phyloP scores from a whole-genome alignment of 2,797 vertebrate species.

The Arctocebus calabarensis region DNA sequence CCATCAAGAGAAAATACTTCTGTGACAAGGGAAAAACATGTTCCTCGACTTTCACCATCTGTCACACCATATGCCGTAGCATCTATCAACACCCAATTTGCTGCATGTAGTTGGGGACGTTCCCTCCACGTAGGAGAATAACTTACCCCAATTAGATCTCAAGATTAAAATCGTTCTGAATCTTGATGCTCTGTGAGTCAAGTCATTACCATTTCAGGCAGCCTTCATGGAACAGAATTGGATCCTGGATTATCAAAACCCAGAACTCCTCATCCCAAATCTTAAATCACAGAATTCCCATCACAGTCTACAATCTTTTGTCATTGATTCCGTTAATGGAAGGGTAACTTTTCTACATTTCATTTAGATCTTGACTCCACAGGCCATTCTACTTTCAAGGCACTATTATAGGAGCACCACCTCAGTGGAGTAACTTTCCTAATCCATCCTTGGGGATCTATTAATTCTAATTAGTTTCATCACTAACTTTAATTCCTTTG shows the following conservation, averaged over 20 bases:
- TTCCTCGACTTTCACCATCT: slow-evolving; percentile 76
- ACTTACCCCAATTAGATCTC: slow-evolving; percentile 71
- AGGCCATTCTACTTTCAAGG: not conserved
- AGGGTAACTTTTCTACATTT: not conserved
- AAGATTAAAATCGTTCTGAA: slow-evolving; percentile 65
- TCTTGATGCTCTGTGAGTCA: not conserved
- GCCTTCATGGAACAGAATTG: not conserved
- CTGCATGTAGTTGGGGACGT: slow-evolving; percentile 69
- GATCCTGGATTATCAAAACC: not conserved
- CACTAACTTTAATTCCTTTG: slow-evolving; percentile 32
- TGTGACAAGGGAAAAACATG: slow-evolving; percentile 63
- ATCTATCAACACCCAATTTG: slow-evolving; percentile 71
- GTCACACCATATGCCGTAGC: slow-evolving; percentile 62
- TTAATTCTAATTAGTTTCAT: slow-evolving; percentile 4
- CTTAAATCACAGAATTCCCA: not conserved
- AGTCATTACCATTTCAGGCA: not conserved
- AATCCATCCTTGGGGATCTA: not conserved
- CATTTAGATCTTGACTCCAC: slow-evolving; percentile 1
- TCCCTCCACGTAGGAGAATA: slow-evolving; percentile 67
- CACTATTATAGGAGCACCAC: not conserved
- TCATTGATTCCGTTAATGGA: not conserved
- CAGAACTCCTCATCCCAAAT: not conserved
- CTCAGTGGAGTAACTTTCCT: not conserved
- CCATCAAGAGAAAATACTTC: slow-evolving; percentile 72
- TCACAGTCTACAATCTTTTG: not conserved